phyloP scores from a whole-genome alignment of 2,888 invertebrate genomes.

The Alcis repandata region DNA sequence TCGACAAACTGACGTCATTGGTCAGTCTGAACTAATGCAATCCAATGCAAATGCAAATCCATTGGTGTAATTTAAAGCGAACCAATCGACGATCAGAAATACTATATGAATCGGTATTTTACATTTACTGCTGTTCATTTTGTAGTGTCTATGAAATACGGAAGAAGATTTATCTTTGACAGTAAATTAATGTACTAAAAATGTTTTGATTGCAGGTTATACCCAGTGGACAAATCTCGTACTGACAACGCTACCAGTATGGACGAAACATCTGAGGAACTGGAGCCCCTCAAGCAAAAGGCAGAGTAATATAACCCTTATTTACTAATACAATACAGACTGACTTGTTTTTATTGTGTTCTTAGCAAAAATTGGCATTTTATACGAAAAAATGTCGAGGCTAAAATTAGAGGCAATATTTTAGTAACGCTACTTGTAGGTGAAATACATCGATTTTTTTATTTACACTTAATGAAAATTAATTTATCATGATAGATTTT shows the following conservation, averaged over 20 bases:
- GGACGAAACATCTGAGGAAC: conserved; percentile 78
- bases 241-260: conserved; percentile 89
- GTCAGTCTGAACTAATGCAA: no score
- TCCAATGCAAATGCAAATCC: no score
- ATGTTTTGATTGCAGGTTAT: conserved; percentile 88
- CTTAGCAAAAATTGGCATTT: conserved; percentile 25
- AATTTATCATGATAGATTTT: neutral
- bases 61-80: no score
- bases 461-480: no score
- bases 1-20: no score
- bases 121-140: no score
- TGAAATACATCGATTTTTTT: conserved; percentile 19
- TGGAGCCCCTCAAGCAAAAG: conserved; percentile 67
- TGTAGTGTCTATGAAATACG: no score
- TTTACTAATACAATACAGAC: conserved; percentile 19
- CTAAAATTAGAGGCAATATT: conserved; percentile 28
- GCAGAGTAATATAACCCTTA: conserved; percentile 59
- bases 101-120: no score
- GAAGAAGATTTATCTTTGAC: no score
- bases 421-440: neutral
- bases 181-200: neutral
- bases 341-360: conserved; percentile 25
- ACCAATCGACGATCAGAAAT: no score
- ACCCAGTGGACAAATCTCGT: conserved; percentile 96
- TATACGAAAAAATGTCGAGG: conserved; percentile 25